These are phyloP conservation scores for Labrus mixtus DNA, from an alignment of 2,113 vertebrate species.

Conservation along the genomic window DNA sequence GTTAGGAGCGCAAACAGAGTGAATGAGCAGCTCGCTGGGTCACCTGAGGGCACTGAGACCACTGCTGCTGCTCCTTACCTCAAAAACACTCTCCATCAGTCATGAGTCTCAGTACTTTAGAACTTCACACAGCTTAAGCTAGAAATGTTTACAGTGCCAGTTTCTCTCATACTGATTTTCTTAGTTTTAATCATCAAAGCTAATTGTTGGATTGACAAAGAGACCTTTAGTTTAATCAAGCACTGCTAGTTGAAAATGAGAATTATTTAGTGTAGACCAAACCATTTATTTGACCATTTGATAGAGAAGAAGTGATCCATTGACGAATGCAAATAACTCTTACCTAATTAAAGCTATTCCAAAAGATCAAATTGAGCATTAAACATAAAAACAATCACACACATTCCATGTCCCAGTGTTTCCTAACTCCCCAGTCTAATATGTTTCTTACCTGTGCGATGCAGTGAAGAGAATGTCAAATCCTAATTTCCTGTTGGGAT, in stretches of 20 bases:
- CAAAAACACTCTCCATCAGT: neutral
- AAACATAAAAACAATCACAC: neutral
- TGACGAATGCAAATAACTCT: neutral
- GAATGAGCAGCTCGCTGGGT: constrained; percentile 19
- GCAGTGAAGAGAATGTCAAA: neutral
- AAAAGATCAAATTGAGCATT: neutral
- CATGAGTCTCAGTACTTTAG: neutral
- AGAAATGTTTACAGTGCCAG: no score
- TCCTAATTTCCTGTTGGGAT: neutral
- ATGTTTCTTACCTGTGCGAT: constrained; percentile 42
- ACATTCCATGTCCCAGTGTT: no score
- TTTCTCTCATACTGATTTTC: neutral
- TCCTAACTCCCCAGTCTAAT: no score
- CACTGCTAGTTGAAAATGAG: no score
- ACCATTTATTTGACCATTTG: neutral
- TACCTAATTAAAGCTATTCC: neutral
- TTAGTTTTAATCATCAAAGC: neutral
- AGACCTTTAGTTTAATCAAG: neutral
- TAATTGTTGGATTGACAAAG: no score
- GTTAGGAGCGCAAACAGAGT: constrained; percentile 65
- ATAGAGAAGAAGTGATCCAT: neutral
- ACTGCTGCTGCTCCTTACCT: neutral
- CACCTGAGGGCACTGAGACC: neutral
- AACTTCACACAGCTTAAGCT: no score
- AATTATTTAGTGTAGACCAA: no score